Evolutionary conservation across 2,888 invertebrate genomes (phyloP).

Genomic region (Xestia sexstrigata): DNA sequence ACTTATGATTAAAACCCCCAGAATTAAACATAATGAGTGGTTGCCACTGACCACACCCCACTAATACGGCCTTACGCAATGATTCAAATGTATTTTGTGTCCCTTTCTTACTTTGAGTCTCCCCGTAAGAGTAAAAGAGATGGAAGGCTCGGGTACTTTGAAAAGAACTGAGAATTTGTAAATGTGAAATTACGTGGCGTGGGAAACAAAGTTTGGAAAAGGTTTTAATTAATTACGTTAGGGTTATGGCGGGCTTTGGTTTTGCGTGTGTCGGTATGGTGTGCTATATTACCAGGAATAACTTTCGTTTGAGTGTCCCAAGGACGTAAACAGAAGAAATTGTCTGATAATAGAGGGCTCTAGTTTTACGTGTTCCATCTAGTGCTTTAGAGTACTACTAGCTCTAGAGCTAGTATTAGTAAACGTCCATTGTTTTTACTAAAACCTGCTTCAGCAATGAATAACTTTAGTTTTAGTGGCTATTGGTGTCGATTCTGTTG

Average conservation of each 20-base stretch:
- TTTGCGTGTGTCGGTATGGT: constrained; percentile 42
- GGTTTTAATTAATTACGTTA: constrained; percentile 68
- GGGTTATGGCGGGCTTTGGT: constrained; percentile 40
- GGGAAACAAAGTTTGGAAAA: constrained; percentile 74
- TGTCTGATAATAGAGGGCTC: background rate
- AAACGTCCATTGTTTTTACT: background rate
- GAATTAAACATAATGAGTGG: constrained; percentile 86
- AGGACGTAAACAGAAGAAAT: constrained; percentile 8
- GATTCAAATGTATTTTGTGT: constrained; percentile 78
- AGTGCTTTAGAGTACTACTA: no score
- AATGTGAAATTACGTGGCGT: constrained; percentile 74
- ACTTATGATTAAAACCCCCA: constrained; percentile 82
- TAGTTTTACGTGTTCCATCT: background rate
- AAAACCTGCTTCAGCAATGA: background rate
- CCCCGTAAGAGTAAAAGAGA: constrained; percentile 69
- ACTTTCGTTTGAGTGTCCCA: constrained; percentile 3
- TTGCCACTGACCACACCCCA: constrained; percentile 83
- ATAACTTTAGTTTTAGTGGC: background rate
- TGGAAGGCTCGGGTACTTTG: constrained; percentile 61
- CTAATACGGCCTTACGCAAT: constrained; percentile 81
- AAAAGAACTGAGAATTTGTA: constrained; percentile 70
- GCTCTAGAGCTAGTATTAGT: background rate
- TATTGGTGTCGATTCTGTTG: no score
- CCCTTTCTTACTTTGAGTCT: constrained; percentile 68
- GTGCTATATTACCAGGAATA: constrained; percentile 42